Conservation (phyloP, 2,113 vertebrate species). For the Chaetops frenatus region DNA sequence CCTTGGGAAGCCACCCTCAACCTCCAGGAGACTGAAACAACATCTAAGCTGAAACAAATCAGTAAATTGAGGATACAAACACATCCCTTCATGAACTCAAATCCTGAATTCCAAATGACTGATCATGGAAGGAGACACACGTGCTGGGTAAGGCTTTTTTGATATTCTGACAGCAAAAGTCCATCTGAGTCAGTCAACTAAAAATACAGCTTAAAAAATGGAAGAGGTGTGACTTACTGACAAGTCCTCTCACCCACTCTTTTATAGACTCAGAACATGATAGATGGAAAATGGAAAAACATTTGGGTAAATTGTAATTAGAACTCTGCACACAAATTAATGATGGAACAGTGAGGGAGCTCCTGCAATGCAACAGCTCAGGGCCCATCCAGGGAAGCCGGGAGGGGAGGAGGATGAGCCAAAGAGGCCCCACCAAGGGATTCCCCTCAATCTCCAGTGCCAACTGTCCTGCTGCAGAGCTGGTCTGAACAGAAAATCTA, state of each 20-base stretch:
- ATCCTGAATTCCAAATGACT: not conserved
- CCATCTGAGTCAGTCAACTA: conserved; percentile 64
- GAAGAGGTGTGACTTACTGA: conserved; percentile 65
- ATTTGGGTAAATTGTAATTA: conserved; percentile 60
- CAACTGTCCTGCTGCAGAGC: not conserved
- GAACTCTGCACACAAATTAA: conserved; percentile 42
- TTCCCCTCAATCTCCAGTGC: not conserved
- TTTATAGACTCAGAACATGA: conserved; percentile 54
- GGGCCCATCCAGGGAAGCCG: not conserved
- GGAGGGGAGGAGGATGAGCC: not conserved
- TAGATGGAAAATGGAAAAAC: conserved; percentile 61
- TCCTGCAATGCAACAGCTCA: not conserved
- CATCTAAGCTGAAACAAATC: not conserved
- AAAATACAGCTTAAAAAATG: conserved; percentile 53
- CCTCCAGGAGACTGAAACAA: not conserved
- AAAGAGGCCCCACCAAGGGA: not conserved
- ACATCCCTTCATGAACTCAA: not conserved
- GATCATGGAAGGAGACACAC: not conserved
- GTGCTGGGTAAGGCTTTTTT: not conserved
- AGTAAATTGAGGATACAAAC: not conserved
- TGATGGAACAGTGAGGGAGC: not conserved
- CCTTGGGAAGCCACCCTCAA: not conserved
- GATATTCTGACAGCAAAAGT: conserved; percentile 46
- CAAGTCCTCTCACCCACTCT: conserved; percentile 61
- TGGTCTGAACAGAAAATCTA: not conserved